Base-by-base conservation (phyloP, 2,888 invertebrate species). In the Ecliptopera silaceata region DNA sequence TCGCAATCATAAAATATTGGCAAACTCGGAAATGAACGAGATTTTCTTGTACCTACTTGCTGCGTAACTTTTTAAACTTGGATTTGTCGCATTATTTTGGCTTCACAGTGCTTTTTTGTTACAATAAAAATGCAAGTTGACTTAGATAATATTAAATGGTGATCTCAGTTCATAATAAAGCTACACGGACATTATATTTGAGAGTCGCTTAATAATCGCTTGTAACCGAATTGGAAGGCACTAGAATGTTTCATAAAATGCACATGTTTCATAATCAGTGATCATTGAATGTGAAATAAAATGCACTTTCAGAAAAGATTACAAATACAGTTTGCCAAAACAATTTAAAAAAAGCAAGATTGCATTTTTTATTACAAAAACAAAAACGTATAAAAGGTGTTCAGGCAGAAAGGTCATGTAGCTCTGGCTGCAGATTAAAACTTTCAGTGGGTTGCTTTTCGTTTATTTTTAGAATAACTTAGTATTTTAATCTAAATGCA, bases 11-110 rank as follows among this genome's bases (percentile, higher is more conserved):
- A 54, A 72, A 77, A 75, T 79, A 77, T 74, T 62, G 72, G 66
- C 49, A 73, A 73, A 76, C 70, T 74, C 64, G 59, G 61, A 68
- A 77, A 73, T 73, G 71, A 79, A 72, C 72, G 65, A 70, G 67
- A 69, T 70, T 68, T 68, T 71, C 68, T 75, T 79, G 69, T 72
- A 66, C n/a, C n/a, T n/a, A n/a, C 66, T 66, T 71, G 65, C 65
- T 64, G 52, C 48, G 36, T 45, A 65, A 68, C 65, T 68, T 63
- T 65, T 64, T 58, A 62, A 64, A 61, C 64, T 64, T 55, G 8
- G 60, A 64, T 59, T 59, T 50, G 46, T 43, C 38, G 41, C 43
- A 22, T 36, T 34, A 36, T 54, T 61, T 58, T 53, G 22, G 38
- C 11, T 44, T 26, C 36, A 10, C 18, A 17, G 17, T n/a, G n/a